Evolutionary conservation across 30 jellyfish, hydroid and myxozoan genomes (phyloP).

Genomic region (Aurelia aurita complex sp. Pacific): DNA sequence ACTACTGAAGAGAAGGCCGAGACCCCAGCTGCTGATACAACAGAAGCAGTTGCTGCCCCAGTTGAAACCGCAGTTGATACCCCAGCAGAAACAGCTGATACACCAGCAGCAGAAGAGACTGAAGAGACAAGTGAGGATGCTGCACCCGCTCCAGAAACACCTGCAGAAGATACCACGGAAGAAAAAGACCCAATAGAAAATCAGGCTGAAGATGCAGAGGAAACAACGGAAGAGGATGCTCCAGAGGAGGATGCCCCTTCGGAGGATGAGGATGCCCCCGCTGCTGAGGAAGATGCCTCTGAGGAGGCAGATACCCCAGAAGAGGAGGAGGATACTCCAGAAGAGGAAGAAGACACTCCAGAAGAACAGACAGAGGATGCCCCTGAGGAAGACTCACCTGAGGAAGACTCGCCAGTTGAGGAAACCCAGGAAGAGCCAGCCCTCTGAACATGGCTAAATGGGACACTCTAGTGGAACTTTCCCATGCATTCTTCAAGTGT

Average conservation of each 20-base stretch:
- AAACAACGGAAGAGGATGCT: neutral
- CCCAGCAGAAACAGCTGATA: conserved; percentile 22
- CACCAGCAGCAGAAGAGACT: conserved; percentile 7
- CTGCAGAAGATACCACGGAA: conserved; percentile 14
- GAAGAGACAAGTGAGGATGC: conserved; percentile 9
- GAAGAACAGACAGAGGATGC: conserved; percentile 11
- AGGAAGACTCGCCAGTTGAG: conserved; percentile 9
- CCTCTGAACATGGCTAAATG: too few species aligned
- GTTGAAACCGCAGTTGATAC: too few species aligned
- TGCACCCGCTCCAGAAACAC: conserved; percentile 10
- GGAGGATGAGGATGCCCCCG: neutral
- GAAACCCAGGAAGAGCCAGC: neutral
- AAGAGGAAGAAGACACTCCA: conserved; percentile 2
- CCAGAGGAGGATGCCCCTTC: conserved; percentile 19
- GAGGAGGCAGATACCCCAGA: conserved; percentile 17
- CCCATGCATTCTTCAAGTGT: too few species aligned
- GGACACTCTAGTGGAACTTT: too few species aligned
- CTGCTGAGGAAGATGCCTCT: conserved; percentile 31
- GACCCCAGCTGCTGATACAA: conserved; percentile 28
- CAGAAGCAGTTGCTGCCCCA: conserved; percentile 7
- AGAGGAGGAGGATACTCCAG: conserved; percentile 18
- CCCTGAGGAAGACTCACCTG: conserved; percentile 16
- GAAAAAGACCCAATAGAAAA: conserved; percentile 14
- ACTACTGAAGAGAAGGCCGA: conserved; percentile 37
- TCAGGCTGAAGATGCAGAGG: conserved; percentile 20